Base-by-base conservation (phyloP, 2,113 vertebrate species). In the Tautogolabrus adspersus region DNA sequence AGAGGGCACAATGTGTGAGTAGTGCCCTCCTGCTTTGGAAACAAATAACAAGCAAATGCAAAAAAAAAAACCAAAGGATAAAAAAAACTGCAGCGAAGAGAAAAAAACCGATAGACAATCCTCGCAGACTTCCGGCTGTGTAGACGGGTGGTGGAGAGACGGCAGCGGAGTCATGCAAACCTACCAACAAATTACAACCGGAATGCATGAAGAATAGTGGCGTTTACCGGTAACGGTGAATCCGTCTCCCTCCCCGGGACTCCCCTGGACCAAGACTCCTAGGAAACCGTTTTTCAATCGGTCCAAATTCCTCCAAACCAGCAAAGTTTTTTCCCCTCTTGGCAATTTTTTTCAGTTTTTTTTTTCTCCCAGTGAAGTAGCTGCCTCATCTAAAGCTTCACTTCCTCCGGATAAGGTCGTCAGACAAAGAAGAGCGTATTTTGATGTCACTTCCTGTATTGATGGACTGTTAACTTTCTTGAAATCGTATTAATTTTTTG, bases 61-160 rank as follows among this genome's bases (percentile, higher is more conserved):
- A 60, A 77, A 70, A 77, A 70, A 73, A 75, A 83, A 64, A 59
- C 34, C 51, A 68, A 66, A 72, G 52, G 58, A 80, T 68, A 63
- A 88, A 87, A 92, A 91, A 90, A 90, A 89, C 66, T 70, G 66
- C 90, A 88, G 77, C 77, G 65, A 84, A 73, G 63, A 71, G 55
- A 81, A 83, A 87, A 88, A 88, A 90, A 91, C 44, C 71, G 84
- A 81, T 58, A 90, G 89, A 86, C 88, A 82, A 85, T 89, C 85
- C 79, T 86, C 77, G 85, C 85, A 91, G 87, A 95, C 95, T 95
- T 95, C 95, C 95, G 94, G 94, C 93, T 92, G 83, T 80, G 84
- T 89, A 80, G 80, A 90, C 82, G 80, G 89, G 26, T 26, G 26
- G 84, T 47, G 61, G 85, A 85, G 86, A 87, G 79, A 90, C 83